Conservation (phyloP, 2,888 invertebrate species). For the Epicampocera succincta region DNA sequence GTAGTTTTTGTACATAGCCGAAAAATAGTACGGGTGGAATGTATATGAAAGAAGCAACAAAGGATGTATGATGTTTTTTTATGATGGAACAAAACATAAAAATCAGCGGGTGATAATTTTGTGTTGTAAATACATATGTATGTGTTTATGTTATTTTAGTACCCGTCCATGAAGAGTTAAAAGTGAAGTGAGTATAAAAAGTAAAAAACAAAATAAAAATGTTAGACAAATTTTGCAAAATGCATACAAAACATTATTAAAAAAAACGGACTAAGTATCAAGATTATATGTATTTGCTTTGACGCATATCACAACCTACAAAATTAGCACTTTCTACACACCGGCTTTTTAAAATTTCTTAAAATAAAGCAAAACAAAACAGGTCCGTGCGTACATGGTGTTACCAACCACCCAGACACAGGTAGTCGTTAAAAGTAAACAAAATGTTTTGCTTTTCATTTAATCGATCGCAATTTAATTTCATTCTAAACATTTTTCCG, state of each 20-base stretch:
- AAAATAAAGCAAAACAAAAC: too few relatives aligned
- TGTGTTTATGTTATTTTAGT: conserved; percentile 9
- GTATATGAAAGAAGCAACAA: conserved; percentile 33
- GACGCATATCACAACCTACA: too few relatives aligned
- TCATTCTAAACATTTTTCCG: too few relatives aligned
- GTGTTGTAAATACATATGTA: conserved; percentile 28
- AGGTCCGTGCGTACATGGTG: too few relatives aligned
- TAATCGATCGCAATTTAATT: too few relatives aligned
- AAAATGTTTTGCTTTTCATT: too few relatives aligned
- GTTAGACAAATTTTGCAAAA: conserved; percentile 45
- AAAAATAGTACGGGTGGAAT: conserved; percentile 37
- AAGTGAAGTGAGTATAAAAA: conserved; percentile 1
- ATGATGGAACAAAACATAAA: background rate
- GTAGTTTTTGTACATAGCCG: conserved; percentile 77
- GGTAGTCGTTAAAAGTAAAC: too few relatives aligned
- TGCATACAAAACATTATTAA: background rate
- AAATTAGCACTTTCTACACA: too few relatives aligned
- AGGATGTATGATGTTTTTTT: too few relatives aligned
- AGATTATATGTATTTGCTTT: too few relatives aligned
- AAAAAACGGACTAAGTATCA: background rate
- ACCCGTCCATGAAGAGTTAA: conserved; percentile 23
- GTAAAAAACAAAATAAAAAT: conserved; percentile 26
- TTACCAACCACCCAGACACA: too few relatives aligned
- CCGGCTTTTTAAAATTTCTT: too few relatives aligned
- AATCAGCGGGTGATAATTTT: conserved; percentile 13